Percentiles rank a stretch among this genome's conserved stretches.
phyloP scores from a whole-genome alignment of 2,888 invertebrate genomes.

The Argyresthia albistria region DNA sequence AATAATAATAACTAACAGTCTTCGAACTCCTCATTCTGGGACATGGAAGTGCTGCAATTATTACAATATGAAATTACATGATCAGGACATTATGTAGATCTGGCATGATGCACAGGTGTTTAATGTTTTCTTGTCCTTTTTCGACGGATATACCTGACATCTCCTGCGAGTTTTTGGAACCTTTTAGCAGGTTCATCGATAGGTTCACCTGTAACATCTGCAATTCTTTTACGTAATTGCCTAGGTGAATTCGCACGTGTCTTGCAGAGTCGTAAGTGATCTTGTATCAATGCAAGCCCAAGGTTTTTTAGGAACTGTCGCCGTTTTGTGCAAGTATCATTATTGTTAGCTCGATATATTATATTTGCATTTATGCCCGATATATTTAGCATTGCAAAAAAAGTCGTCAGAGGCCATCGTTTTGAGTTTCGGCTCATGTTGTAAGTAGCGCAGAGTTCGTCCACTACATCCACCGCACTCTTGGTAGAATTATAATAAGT shows the following conservation, averaged over 20 bases:
- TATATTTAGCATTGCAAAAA: slow-evolving; percentile 16
- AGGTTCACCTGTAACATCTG: slow-evolving; percentile 4
- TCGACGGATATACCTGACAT: slow-evolving; percentile 8
- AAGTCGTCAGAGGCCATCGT: slow-evolving; percentile 18
- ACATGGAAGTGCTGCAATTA: slow-evolving; percentile 6
- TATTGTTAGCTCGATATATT: slow-evolving; percentile 12
- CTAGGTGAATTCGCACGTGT: slow-evolving; percentile 6
- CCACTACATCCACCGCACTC: slow-evolving; percentile 18
- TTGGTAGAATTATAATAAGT: slow-evolving; percentile 21
- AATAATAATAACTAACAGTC: slow-evolving; percentile 6
- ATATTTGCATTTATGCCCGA: slow-evolving; percentile 14
- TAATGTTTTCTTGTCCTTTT: slow-evolving; percentile 10
- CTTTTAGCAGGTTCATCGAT: slow-evolving; percentile 6
- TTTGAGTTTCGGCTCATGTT: slow-evolving; percentile 15
- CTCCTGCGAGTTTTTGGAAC: slow-evolving; percentile 8
- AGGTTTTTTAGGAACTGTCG: slow-evolving; percentile 5
- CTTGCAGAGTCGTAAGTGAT: slow-evolving; percentile 3
- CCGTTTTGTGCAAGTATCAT: slow-evolving; percentile 6
- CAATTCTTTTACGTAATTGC: slow-evolving; percentile 8
- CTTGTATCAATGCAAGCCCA: neutral
- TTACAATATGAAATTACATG: slow-evolving; percentile 6
- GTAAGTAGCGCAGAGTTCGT: slow-evolving; percentile 17
- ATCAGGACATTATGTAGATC: slow-evolving; percentile 9
- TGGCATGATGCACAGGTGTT: slow-evolving; percentile 8
- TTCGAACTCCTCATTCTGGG: slow-evolving; percentile 6